Evolutionary conservation across 2,113 vertebrate genomes (phyloP).

Genomic region (Xiphophorus couchianus): DNA sequence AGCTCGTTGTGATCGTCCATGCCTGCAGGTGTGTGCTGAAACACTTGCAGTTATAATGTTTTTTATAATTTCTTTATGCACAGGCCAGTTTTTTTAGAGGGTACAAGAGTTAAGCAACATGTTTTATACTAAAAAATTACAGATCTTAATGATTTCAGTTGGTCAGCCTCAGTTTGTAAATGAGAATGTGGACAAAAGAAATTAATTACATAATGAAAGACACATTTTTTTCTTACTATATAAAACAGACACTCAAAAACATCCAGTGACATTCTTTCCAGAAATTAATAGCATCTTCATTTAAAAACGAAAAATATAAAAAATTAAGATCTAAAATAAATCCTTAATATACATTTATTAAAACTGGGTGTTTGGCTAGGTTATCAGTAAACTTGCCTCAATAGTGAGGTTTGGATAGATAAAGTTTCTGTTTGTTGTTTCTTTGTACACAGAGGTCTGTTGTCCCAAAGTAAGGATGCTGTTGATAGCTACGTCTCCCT

Average conservation of each 20-base stretch:
- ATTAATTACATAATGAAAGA: neutral
- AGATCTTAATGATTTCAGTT: neutral
- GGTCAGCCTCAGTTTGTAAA: neutral
- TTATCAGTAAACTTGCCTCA: no score
- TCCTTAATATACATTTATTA: no score
- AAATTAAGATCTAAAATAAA: neutral
- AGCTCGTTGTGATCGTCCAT: slow-evolving; percentile 82
- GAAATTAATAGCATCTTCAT: no score
- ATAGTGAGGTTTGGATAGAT: neutral
- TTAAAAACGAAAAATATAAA: no score
- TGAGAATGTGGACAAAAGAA: neutral
- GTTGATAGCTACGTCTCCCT: slow-evolving; percentile 89
- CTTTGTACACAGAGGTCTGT: slow-evolving; percentile 76
- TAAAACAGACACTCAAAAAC: no score
- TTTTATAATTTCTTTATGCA: neutral
- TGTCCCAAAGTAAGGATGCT: slow-evolving; percentile 80
- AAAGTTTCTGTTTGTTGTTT: neutral
- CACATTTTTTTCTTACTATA: neutral
- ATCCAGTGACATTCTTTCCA: no score
- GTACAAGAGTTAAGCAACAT: neutral
- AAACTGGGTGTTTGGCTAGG: no score
- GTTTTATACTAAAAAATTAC: no score
- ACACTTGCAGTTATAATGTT: neutral
- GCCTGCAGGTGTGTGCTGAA: slow-evolving; percentile 82
- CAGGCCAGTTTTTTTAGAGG: neutral